Evolutionary conservation across 1,140 invertebrate genomes (phyloP), one percentile per base, ranked within the genome.

Genomic region (Pogonognathellus flavescens): DNA sequence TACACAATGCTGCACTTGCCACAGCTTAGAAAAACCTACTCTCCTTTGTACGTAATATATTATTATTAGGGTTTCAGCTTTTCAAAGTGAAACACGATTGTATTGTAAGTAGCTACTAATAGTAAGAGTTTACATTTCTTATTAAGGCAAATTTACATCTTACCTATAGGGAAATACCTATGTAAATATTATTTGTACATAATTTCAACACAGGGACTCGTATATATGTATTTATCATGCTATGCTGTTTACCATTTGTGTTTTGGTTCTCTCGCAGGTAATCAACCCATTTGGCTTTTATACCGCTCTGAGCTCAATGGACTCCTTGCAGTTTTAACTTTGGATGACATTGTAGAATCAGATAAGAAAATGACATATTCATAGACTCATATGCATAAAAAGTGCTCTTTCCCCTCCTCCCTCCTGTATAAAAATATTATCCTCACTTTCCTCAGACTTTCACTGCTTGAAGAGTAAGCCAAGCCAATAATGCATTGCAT

Each of bases 351-450:
- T 55, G 10, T 14, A 22, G 20, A 52, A 81, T 81, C 80, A 55
- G 80, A 81, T 81, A 81, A 81, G 80, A 50, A 81, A 81, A 81
- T 81, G 80, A 81, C 80, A 81, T 81, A 81, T 81, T 81, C 80
- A 81, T 57, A 25, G 50, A 57, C 50, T 25, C 20, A 81, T 81
- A 57, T 57, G 53, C 52, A 81, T 81, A 81, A 80, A 80, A 80
- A 7, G 50, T n/a, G 11, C 41, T 50, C 16, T n/a, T 80, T 49
- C 16, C 18, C 16, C 31, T 22, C 31, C 55, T 41, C 31, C 31
- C 18, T 80, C 13, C 31, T 80, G n/a, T 52, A 16, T 16, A n/a
- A n/a, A 80, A 20, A 50, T 50, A 49, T 41, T 49, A n/a, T n/a
- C 49, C 50, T 80, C 11, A 31, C 50, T 80, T 52, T 80, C 72